Base-by-base conservation (phyloP, 2,888 invertebrate genomes). In the Plebejus anna region DNA sequence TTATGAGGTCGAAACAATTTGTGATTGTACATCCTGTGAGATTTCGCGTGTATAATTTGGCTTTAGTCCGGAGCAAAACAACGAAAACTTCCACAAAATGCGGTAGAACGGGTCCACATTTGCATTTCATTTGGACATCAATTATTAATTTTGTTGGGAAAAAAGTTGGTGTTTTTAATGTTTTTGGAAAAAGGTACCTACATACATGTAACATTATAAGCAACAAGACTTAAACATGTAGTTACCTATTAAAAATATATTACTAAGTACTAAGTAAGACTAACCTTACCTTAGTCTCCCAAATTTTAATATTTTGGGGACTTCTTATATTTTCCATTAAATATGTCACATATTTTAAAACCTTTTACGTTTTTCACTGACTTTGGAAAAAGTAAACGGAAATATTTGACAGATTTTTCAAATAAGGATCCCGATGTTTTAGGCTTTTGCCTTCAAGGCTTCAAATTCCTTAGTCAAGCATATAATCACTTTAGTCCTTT, bases 21-120 rank as follows among this genome's bases (percentile, higher is more conserved):
- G 32, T 32, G 36, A 22, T 11, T 66, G 66, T 32, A 36, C 32
- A 66, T 13, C 66, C 11, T 22, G 5, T 13, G 66, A 32, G 32
- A 66, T 32, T 28, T 61, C 61, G 61, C 59, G 9, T 5, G 11
- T 5, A 13, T 66, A 66, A 66, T 66, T 66, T 66, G 66, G 66
- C 32, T 66, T 66, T 32, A 66, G 61, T 61, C 61, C 28, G 61
- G 32, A 66, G 66, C 66, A 66, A 66, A 66, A 66, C 66, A 66
- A 66, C 66, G 32, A 32, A 66, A 66, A 1, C 32, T 66, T 66
- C 66, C 66, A 66, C 36, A 66, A 66, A 66, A 66, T 66, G 66
- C 32, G 32, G 66, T 66, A 32, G 66, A 66, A 66, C 66, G 16
- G 28, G 61, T 61, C 7, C 11, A 11, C 28, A 66, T 66, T 66